Evolutionary conservation across 2,888 invertebrate genomes (phyloP), one percentile per base, ranked within the genome.

Genomic region (Polylopha cassiicola): DNA sequence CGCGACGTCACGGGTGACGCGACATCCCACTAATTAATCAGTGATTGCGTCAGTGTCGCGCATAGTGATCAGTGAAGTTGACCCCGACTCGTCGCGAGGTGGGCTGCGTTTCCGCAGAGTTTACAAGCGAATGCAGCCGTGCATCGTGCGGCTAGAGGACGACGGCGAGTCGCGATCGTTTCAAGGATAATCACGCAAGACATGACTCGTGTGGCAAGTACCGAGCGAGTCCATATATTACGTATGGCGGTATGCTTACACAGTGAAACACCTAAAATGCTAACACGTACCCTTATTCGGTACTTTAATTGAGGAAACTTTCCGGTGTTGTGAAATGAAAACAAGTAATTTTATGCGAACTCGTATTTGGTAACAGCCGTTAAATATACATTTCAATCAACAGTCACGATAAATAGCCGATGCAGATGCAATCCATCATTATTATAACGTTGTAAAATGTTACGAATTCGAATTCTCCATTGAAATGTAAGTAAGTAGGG

Each of bases 61-160:
- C 59, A 65, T 56, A 81, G 81, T 81, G 80, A 78, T 73, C 62
- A 81, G 82, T 81, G 82, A 78, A 77, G 67, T 80, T 73, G 67
- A 51, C 58, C 61, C 60, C 58, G 57, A 61, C 59, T 58, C 60
- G 71, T 73, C 72, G 75, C 76, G 73, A 81, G 74, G 72, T 79
- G 69, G 73, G 70, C 70, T 56, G 72, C 71, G 70, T 69, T 71
- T 70, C 57, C 54, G 54, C 56, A 65, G 45, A 72, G 63, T 69
- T 71, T 61, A 63, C 64, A 47, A 67, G 68, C 68, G 61, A 71
- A 71, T 73, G 70, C 73, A 72, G 61, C 58, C 55, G 54, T 72
- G 73, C 71, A 68, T 65, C 69, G 60, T 65, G 58, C 64, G 54
- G 58, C 61, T 65, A 66, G 73, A 73, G 76, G 75, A 78, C 70